phyloP scores from a whole-genome alignment of 2,113 vertebrate species.

The Sinocyclocheilus rhinocerous region DNA sequence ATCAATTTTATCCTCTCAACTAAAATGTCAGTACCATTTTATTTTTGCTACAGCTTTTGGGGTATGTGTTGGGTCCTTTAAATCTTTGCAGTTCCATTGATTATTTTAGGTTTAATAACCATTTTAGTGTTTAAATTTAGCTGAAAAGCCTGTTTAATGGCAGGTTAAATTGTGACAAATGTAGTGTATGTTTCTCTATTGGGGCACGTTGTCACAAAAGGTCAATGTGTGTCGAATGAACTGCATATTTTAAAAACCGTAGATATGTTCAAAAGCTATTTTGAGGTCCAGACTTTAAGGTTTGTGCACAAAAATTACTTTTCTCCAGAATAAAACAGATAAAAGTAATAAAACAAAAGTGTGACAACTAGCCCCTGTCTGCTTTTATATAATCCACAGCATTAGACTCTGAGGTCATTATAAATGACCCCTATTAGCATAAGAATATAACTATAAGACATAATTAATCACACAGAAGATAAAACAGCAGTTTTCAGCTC shows the following conservation, averaged over 20 bases:
- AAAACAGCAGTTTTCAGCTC: neutral
- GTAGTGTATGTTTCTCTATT: neutral
- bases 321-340: neutral
- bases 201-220: neutral
- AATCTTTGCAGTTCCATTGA: neutral
- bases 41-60: neutral
- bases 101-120: neutral
- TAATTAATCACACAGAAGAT: constrained; percentile 4
- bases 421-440: neutral
- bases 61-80: too few relatives aligned
- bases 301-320: neutral
- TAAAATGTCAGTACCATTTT: neutral
- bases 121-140: neutral
- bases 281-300: neutral
- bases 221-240: neutral
- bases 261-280: neutral
- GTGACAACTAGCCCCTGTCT: constrained; percentile 8
- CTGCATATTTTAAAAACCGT: neutral
- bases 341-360: neutral
- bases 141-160: neutral
- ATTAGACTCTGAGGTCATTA: neutral
- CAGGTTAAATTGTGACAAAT: neutral
- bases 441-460: constrained; percentile 1
- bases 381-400: neutral
- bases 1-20: neutral